Evolutionary conservation across 2,888 invertebrate species (phyloP).

Genomic region (Adelphocoris suturalis): DNA sequence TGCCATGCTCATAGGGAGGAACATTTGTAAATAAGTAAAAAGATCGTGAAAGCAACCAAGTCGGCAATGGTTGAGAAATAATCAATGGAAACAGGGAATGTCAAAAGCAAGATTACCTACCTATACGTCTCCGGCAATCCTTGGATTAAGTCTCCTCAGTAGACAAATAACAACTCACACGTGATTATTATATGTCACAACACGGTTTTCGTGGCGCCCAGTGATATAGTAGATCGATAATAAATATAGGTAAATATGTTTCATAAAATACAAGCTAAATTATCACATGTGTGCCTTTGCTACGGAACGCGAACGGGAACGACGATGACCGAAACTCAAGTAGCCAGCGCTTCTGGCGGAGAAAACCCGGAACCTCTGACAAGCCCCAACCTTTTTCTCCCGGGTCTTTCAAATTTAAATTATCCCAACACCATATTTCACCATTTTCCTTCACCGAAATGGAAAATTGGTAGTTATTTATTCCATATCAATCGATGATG

Average conservation of each 20-base stretch:
- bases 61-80: conserved; percentile 31
- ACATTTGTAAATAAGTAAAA: neutral
- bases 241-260: neutral
- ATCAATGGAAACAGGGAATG: conserved; percentile 69
- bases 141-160: neutral
- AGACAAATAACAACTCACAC: neutral
- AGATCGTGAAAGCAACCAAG: neutral
- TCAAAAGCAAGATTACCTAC: conserved; percentile 48
- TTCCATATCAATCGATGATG: too few relatives aligned
- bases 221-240: neutral
- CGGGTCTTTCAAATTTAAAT: too few relatives aligned
- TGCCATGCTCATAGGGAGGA: neutral
- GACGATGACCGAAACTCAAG: conserved; percentile 6
- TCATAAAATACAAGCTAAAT: conserved; percentile 44
- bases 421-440: too few relatives aligned
- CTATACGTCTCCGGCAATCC: conserved; percentile 43
- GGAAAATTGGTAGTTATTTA: too few relatives aligned
- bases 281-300: conserved; percentile 62
- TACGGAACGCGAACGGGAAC: conserved; percentile 4
- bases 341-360: conserved; percentile 41
- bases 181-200: conserved; percentile 19
- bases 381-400: conserved; percentile 20
- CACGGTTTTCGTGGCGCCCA: neutral
- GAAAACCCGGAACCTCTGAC: conserved; percentile 45
- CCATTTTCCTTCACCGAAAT: too few relatives aligned